Evolutionary conservation across 2,888 invertebrate species (phyloP), one percentile per base, ranked within the genome.

Genomic region (Limenitis camilla): DNA sequence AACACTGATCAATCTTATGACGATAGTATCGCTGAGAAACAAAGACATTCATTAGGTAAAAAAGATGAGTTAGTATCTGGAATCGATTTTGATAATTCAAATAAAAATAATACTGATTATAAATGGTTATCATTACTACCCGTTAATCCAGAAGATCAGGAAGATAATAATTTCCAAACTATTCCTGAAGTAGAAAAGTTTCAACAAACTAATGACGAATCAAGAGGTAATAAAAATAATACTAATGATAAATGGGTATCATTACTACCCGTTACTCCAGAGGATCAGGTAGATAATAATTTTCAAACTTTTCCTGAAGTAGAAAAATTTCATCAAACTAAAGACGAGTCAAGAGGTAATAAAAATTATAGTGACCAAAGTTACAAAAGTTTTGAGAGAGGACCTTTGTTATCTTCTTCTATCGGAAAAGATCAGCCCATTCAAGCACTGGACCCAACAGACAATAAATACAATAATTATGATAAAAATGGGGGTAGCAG

Each of bases 121-220:
- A 43, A 49, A 41, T 55, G 56, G 53, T 38, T 39, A 31, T 55
- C 60, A 6, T 40, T 49, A 32, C 46, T 53, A 36, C 48, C 56
- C 31, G 40, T 32, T 33, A 55, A 44, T 40, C 39, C 53, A 27
- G 19, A 32, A 10, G 28, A 5, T 28, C 19, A 19, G 19, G 19
- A 1, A 19, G 19, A 19, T 19, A 19, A 19, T 3, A 19, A 19
- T 2, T 19, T 19, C 19, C 19, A 45, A 51, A 40, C 6, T 39
- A 5, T 38, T 30, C n/a, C 6, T 9, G 35, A 40, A 8, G 8
- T 10, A 5, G 31, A n/a, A 7, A 49, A 39, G 27, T 7, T 44
- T 19, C 19, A 32, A 6, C 31, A 40, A 41, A 8, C 5, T 7
- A 31, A 30, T 43, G 9, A 41, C 19, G 33, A 19, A 40, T 35